Evolutionary conservation across 35 echinoderm and acorn worm genomes (phyloP), one percentile per base, ranked within the genome.

Genomic region (Eucidaris tribuloides): DNA sequence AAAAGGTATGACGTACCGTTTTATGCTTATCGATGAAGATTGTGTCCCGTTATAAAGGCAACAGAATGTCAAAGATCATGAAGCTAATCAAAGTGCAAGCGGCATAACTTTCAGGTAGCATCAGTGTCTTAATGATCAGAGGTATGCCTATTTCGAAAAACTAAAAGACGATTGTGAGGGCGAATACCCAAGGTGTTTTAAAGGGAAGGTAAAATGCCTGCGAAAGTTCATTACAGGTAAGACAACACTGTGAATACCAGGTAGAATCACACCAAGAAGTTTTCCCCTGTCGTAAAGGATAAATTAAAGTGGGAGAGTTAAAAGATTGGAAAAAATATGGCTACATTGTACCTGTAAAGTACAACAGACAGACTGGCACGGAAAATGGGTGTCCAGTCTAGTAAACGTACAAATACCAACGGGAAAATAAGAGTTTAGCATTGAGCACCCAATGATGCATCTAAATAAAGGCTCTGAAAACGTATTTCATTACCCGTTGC

Each of bases 391-490:
- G n/a, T n/a, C n/a, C n/a, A n/a, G n/a, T n/a, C n/a, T n/a, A n/a
- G n/a, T n/a, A n/a, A n/a, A n/a, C n/a, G n/a, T n/a, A n/a, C n/a
- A n/a, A n/a, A n/a, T n/a, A n/a, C n/a, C n/a, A n/a, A n/a, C n/a
- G n/a, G n/a, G n/a, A n/a, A n/a, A n/a, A n/a, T n/a, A n/a, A n/a
- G n/a, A n/a, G n/a, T n/a, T n/a, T n/a, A n/a, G n/a, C n/a, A 90
- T 83, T 65, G 40, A 90, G 42, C 80, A 80, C n/a, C n/a, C n/a
- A n/a, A n/a, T n/a, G 46, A 20, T 27, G 37, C 81, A 76, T 40
- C 20, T 90, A 23, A 90, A 90, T 43, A n/a, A 41, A 43, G 24
- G 88, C 81, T 11, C 46, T 90, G 18, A 84, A 90, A 49, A n/a
- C n/a, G 25, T 65, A 18, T 24, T 18, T 7, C 71, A 78, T 48